Evolutionary conservation across 2,797 vertebrate species (phyloP), one percentile per base, ranked within the genome.

Genomic region (Simalia tracyae): DNA sequence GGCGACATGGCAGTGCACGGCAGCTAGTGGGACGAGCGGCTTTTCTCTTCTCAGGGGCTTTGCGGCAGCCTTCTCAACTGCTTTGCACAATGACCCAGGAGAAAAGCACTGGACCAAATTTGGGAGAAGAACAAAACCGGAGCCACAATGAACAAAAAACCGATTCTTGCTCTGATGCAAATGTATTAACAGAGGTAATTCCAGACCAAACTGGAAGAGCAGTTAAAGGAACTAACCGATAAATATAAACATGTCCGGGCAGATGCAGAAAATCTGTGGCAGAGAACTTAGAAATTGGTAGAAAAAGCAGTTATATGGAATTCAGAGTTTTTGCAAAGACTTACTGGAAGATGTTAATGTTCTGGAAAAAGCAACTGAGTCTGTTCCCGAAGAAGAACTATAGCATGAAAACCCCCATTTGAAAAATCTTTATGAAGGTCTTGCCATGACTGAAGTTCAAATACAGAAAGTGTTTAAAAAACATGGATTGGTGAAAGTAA

Each of bases 291-390:
- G 36, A 36, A 36, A 36, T 36, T 36, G 36, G 36, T 36, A 36
- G 36, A 36, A 36, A 36, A 36, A 36, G 36, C 36, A 36, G 36
- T 36, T 36, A 36, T 36, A 36, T 36, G 99, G 99, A 89, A 99
- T 99, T 96, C 99, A 99, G 94, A 98, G 98, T 88, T 99, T 99
- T 97, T 99, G 99, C 94, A 99, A 99, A 96, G 99, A 99, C 96
- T 97, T 99, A 92, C 95, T 99, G 91, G 99, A 99, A 96, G 99
- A 99, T 81, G 99, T 99, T 0, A 99, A 99, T 96, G 98, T 99
- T 94, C 90, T 99, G 97, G 99, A 99, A 96, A 99, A 99, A 97
- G 99, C 99, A 54, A 99, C 98, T 0, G 97, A 99, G 96, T 98
- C 99, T 0, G 98, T 99, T 87, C 99, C 99, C 0, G 98, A 98